Evolutionary conservation across 2,113 vertebrate species (phyloP).

Genomic region (Saguinus midas): DNA sequence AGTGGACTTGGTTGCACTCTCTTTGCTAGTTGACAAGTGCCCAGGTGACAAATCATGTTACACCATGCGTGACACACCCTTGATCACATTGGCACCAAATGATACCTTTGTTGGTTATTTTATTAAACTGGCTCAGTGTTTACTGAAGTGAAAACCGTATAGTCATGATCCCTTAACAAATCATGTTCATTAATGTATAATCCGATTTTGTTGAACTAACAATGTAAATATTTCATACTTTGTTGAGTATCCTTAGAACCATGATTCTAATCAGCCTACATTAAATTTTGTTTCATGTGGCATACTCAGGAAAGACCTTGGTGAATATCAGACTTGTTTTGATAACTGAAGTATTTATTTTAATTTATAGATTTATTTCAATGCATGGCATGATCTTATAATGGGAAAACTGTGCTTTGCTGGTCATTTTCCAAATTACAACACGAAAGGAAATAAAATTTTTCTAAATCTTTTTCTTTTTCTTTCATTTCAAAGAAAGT

Average conservation of each 20-base stretch:
- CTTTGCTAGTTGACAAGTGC: not conserved
- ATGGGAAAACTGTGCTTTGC: not conserved
- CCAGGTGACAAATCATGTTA: conserved; percentile 57
- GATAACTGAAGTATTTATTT: not conserved
- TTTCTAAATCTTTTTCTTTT: not conserved
- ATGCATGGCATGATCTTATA: not conserved
- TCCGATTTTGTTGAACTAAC: conserved; percentile 7
- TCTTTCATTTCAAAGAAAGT: not conserved
- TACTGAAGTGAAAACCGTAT: conserved; percentile 29
- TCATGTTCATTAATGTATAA: not conserved
- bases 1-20: not conserved
- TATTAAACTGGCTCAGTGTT: conserved; percentile 34
- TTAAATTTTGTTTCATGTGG: not conserved
- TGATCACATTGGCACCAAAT: not conserved
- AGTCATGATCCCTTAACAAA: not conserved
- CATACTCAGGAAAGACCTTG: not conserved
- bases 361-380: not conserved
- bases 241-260: not conserved
- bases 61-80: not conserved
- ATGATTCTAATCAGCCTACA: not conserved
- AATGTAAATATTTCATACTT: conserved; percentile 25
- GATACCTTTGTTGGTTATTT: conserved; percentile 28
- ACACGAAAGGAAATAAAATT: not conserved
- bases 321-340: not conserved
- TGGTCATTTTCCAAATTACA: not conserved